phyloP scores from a whole-genome alignment of 1,140 invertebrate species.

The Elysia chlorotica region DNA sequence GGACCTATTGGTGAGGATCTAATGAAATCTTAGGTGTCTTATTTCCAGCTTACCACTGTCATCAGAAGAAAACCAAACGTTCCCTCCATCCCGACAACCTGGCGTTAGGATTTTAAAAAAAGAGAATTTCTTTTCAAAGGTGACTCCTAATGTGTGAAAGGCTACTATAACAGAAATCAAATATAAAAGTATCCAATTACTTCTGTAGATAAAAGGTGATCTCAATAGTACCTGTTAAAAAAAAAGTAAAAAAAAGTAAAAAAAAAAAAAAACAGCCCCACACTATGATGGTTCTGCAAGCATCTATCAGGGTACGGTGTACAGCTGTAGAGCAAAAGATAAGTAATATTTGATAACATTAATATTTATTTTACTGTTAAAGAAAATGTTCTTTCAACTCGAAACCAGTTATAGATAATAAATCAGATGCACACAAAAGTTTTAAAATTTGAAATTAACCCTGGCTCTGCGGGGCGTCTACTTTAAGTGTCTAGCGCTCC shows the following conservation, averaged over 20 bases:
- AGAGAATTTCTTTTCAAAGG: too few relatives aligned
- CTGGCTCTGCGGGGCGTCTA: too few relatives aligned
- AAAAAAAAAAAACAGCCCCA: constrained; percentile 55
- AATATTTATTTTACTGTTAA: neutral
- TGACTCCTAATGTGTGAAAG: too few relatives aligned
- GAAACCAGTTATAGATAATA: neutral
- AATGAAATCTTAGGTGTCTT: too few relatives aligned
- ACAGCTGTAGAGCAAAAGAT: constrained; percentile 44
- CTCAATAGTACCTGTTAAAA: too few relatives aligned
- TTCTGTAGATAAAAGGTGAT: too few relatives aligned
- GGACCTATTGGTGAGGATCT: too few relatives aligned
- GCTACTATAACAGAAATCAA: too few relatives aligned
- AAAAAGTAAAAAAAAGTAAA: constrained; percentile 32
- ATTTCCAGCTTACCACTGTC: constrained; percentile 52
- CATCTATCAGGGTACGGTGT: constrained; percentile 57
- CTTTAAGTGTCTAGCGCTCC: too few relatives aligned
- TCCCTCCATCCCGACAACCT: constrained; percentile 58
- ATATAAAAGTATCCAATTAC: too few relatives aligned
- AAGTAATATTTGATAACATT: neutral
- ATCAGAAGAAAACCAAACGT: constrained; percentile 49
- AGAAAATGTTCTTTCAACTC: too few relatives aligned
- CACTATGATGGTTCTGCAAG: constrained; percentile 56
- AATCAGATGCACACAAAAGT: neutral
- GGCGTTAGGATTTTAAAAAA: too few relatives aligned
- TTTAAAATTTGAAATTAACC: neutral